These are phyloP conservation scores for Pherbina coryleti DNA, from an alignment of 2,888 invertebrate species.

Conservation along the genomic window DNA sequence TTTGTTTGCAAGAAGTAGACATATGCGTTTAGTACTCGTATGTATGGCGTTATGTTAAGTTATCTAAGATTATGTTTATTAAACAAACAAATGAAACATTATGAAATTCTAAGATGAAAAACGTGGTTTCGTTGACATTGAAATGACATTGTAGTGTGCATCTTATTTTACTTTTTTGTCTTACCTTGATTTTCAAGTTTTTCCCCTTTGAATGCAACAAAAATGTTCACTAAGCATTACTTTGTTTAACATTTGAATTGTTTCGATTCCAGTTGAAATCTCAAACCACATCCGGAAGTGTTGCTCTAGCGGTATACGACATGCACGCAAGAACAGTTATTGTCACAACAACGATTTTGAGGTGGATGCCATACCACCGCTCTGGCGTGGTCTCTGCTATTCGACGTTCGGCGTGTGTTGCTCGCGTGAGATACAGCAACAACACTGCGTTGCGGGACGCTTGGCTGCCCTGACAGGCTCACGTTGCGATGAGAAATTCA, in stretches of 20 bases:
- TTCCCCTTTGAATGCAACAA: background rate
- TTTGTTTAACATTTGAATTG: background rate
- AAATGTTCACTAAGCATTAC: too few relatives aligned
- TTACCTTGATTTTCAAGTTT: background rate
- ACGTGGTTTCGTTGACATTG: too few relatives aligned
- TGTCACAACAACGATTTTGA: conserved; percentile 72
- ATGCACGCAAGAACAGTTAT: conserved; percentile 70
- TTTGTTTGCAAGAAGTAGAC: too few relatives aligned
- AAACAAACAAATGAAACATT: too few relatives aligned
- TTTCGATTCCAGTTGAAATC: conserved; percentile 51
- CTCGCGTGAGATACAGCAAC: conserved; percentile 70
- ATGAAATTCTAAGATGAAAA: too few relatives aligned
- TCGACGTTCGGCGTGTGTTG: conserved; percentile 78
- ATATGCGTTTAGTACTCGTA: too few relatives aligned
- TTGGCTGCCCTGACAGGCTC: conserved; percentile 60
- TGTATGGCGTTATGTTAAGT: background rate
- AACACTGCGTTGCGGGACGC: conserved; percentile 64
- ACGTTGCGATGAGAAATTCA: conserved; percentile 58
- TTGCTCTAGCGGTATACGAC: conserved; percentile 71
- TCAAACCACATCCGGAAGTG: conserved; percentile 68
- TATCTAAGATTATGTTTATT: background rate
- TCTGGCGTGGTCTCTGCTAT: conserved; percentile 75
- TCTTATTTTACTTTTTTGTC: background rate
- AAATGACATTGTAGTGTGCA: background rate
- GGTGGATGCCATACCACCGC: conserved; percentile 71